phyloP scores from a whole-genome alignment of 2,113 vertebrate genomes.

The Hypomesus transpacificus region DNA sequence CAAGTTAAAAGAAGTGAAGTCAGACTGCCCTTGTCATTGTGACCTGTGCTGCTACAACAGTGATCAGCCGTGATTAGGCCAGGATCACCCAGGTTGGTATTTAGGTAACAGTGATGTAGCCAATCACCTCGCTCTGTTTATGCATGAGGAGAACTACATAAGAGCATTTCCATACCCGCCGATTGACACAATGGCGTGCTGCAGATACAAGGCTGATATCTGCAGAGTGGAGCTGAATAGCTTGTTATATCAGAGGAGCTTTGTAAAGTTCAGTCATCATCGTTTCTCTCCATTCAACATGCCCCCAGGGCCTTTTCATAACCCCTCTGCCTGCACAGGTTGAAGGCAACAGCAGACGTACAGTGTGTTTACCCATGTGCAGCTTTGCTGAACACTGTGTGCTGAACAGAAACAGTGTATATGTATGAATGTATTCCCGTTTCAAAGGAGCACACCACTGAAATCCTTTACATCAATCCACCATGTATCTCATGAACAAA shows the following conservation, averaged over 20 bases:
- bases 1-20: background rate
- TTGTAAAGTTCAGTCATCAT: constrained; percentile 63
- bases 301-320: constrained; percentile 25
- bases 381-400: no score
- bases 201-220: constrained; percentile 71
- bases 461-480: no score
- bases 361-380: constrained; percentile 27
- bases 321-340: constrained; percentile 44
- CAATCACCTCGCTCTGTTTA: constrained; percentile 45
- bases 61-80: constrained; percentile 35
- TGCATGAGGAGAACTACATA: constrained; percentile 57
- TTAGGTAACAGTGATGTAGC: constrained; percentile 27
- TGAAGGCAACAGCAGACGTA: constrained; percentile 45
- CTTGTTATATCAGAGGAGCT: constrained; percentile 53
- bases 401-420: no score
- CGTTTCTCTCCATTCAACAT: constrained; percentile 45
- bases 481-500: no score
- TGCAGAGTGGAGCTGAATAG: constrained; percentile 63
- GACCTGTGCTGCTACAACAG: constrained; percentile 29
- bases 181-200: constrained; percentile 47
- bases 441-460: no score
- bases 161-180: constrained; percentile 61
- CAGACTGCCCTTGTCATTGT: background rate
- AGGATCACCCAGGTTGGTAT: constrained; percentile 39
- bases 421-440: no score